These are phyloP conservation scores for Eutrigla gurnardus DNA, from an alignment of 2,797 vertebrate species.

Conservation along the genomic window DNA sequence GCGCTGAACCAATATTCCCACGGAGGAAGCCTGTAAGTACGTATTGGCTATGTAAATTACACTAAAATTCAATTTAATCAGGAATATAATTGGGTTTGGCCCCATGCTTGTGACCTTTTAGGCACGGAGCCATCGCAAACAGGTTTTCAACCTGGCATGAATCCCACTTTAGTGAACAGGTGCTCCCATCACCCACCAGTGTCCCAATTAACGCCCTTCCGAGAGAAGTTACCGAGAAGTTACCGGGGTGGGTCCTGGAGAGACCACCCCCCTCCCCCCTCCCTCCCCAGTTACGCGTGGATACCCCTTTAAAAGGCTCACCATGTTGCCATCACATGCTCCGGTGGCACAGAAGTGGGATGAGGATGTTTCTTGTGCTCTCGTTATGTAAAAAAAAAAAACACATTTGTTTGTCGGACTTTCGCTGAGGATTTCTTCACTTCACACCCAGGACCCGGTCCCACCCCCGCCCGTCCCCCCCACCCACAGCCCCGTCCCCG, in stretches of 20 bases:
- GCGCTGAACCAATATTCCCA: background rate
- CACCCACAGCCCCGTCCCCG: background rate
- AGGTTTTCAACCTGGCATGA: background rate
- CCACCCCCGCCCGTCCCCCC: background rate
- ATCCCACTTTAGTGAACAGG: slow-evolving; percentile 14
- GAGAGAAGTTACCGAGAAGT: slow-evolving; percentile 48
- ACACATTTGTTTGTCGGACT: slow-evolving; percentile 28
- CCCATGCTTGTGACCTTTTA: background rate
- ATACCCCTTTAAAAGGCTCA: slow-evolving; percentile 82
- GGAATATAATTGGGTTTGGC: background rate
- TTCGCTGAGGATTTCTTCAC: slow-evolving; percentile 38
- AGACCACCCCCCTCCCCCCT: background rate
- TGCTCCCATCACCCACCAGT: slow-evolving; percentile 20
- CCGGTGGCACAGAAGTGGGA: slow-evolving; percentile 65
- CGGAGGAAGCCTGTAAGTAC: too few species aligned
- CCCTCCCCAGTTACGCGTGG: slow-evolving; percentile 54
- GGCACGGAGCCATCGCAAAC: background rate
- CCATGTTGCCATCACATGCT: slow-evolving; percentile 82
- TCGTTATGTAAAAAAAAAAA: slow-evolving; percentile 71
- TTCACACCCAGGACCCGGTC: slow-evolving; percentile 8
- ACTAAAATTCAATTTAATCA: background rate
- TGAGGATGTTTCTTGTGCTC: slow-evolving; percentile 62
- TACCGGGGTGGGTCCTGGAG: slow-evolving; percentile 29
- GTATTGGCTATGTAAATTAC: background rate
- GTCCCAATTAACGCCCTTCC: slow-evolving; percentile 24